These are phyloP conservation scores for Caenorhabditis elegans DNA, from an alignment of 1,140 invertebrate genomes.

Conservation along the genomic window DNA sequence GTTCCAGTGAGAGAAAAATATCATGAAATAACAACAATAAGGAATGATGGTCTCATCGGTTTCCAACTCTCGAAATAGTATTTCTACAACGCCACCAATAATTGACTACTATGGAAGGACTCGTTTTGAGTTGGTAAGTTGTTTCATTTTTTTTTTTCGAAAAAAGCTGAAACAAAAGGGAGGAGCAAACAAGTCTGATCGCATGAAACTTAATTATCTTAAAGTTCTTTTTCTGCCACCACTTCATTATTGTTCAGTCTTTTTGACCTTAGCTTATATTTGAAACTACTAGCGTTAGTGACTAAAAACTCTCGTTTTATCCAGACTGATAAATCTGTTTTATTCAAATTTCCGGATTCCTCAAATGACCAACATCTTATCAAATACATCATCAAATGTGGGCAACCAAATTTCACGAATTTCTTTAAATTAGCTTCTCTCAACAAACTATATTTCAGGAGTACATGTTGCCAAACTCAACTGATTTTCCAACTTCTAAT, in stretches of 20 bases:
- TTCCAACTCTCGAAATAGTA: neutral
- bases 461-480: neutral
- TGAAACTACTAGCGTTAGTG: no score
- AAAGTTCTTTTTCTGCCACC: no score
- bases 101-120: conserved; percentile 11
- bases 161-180: neutral
- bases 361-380: no score
- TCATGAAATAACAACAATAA: neutral
- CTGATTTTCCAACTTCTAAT: neutral
- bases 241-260: no score
- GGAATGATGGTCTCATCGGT: neutral
- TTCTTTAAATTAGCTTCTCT: neutral
- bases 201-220: neutral
- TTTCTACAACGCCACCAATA: neutral
- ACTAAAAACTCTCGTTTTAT: no score
- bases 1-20: no score
- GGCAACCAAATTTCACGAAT: no score
- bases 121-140: conserved; percentile 18
- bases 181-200: neutral
- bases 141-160: neutral
- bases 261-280: no score
- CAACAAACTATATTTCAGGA: neutral
- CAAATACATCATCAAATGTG: neutral
- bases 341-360: neutral
- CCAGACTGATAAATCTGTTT: no score